Conservation (phyloP, 2,888 invertebrate species). For the Lepidochitona cinerea region DNA sequence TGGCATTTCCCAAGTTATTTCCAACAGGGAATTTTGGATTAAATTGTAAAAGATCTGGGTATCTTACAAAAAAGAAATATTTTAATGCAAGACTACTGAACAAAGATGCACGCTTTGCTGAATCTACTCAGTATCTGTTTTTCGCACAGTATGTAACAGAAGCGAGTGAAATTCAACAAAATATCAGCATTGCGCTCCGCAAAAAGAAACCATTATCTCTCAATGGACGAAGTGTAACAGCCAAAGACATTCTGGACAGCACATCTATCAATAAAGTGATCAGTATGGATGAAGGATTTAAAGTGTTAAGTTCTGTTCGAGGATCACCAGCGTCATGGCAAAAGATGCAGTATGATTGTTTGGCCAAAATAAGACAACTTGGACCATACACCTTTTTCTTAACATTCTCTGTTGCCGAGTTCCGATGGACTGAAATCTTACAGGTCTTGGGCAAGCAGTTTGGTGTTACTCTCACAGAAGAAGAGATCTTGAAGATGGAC, state of each 20-base stretch:
- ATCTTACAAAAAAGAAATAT: too few species aligned
- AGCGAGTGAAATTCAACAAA: too few species aligned
- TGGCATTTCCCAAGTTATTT: too few species aligned
- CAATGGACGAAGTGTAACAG: too few species aligned
- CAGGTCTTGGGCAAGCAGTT: background rate
- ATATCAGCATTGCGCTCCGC: too few species aligned
- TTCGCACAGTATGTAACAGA: too few species aligned
- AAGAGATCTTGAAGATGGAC: background rate
- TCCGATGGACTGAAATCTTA: background rate
- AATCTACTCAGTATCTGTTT: background rate
- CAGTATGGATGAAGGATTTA: background rate
- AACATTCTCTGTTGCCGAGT: background rate
- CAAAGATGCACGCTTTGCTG: too few species aligned
- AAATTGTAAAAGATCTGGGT: too few species aligned
- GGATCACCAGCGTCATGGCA: background rate
- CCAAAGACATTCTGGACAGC: too few species aligned
- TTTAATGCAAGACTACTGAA: too few species aligned
- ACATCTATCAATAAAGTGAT: background rate
- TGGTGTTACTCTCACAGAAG: background rate
- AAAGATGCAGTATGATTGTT: background rate
- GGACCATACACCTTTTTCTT: background rate
- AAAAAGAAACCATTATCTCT: too few species aligned
- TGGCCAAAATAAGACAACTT: background rate
- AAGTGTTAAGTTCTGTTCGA: background rate
- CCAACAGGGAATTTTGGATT: too few species aligned